phyloP scores from a whole-genome alignment of 64 coral and sea anemone genomes.

The Stylophora pistillata region DNA sequence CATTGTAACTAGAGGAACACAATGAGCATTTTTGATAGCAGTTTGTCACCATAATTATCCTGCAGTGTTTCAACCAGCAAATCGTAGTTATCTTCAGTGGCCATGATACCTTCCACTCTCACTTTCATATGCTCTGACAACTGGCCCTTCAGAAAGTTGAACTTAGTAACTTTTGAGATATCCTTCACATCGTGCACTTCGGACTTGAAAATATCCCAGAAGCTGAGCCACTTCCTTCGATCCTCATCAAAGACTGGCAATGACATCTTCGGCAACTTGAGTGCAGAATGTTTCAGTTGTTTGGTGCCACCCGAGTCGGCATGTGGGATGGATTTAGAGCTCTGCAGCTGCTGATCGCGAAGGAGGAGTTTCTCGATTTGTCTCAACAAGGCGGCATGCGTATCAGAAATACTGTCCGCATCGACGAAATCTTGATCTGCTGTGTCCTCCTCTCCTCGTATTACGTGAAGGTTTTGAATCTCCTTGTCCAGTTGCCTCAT shows the following conservation, averaged over 20 bases:
- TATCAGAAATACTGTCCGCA: slow-evolving; percentile 45
- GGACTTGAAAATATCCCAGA: slow-evolving; percentile 39
- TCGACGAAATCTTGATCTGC: slow-evolving; percentile 44
- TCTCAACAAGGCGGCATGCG: slow-evolving; percentile 29
- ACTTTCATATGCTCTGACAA: slow-evolving; percentile 34
- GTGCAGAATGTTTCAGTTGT: slow-evolving; percentile 36
- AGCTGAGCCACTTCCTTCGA: slow-evolving; percentile 48
- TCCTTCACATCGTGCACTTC: slow-evolving; percentile 48
- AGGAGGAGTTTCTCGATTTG: slow-evolving; percentile 38
- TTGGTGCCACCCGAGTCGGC: not conserved
- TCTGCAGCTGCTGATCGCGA: not conserved
- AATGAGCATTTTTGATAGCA: slow-evolving; percentile 50
- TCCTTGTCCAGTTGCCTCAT: slow-evolving; percentile 47
- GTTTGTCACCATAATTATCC: slow-evolving; percentile 59
- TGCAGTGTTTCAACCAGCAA: slow-evolving; percentile 40
- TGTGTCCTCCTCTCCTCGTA: slow-evolving; percentile 44
- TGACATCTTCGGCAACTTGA: slow-evolving; percentile 44
- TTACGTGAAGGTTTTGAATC: slow-evolving; percentile 41
- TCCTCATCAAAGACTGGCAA: slow-evolving; percentile 35
- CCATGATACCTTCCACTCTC: slow-evolving; percentile 49
- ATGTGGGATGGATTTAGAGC: slow-evolving; percentile 6
- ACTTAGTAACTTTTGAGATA: slow-evolving; percentile 49
- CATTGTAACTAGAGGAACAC: slow-evolving; percentile 54
- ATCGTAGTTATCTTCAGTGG: slow-evolving; percentile 51
- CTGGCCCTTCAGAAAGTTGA: slow-evolving; percentile 46